Percentiles rank a stretch among this genome's conserved stretches.
These are phyloP conservation scores for Orchestia grillus DNA, from an alignment of 1,140 invertebrate genomes.

Conservation along the genomic window DNA sequence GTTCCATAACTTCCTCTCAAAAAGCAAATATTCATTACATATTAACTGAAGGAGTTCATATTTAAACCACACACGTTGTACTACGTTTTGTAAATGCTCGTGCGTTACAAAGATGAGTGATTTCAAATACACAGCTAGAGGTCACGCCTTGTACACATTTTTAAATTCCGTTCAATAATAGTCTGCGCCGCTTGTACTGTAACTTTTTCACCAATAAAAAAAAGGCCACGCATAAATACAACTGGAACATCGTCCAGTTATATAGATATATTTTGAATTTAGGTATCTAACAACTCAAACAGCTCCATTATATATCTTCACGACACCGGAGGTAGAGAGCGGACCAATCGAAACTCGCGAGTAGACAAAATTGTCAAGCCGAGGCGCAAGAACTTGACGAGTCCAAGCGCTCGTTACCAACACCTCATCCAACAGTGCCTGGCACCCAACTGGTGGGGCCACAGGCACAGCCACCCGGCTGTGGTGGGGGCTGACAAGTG, in stretches of 20 bases:
- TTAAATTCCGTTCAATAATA: not conserved
- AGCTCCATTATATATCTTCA: not conserved
- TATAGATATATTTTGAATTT: not conserved
- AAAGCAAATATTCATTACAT: not conserved
- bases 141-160: not conserved
- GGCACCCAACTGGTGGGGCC: not conserved
- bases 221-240: not conserved
- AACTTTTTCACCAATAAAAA: not conserved
- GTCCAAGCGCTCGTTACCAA: not conserved
- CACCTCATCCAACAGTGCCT: not conserved
- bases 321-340: not conserved
- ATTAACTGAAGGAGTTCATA: not conserved
- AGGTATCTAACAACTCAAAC: not conserved
- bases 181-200: not conserved
- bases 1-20: not conserved
- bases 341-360: conserved; percentile 6
- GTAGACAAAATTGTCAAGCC: not conserved
- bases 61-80: not conserved
- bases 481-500: not conserved
- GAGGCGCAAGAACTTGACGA: not conserved
- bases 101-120: not conserved
- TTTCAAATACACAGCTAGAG: not conserved
- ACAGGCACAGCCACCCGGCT: not conserved
- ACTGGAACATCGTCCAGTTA: not conserved
- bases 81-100: not conserved